Base-by-base conservation (phyloP, 2,797 vertebrate species). In the Choloepus didactylus region DNA sequence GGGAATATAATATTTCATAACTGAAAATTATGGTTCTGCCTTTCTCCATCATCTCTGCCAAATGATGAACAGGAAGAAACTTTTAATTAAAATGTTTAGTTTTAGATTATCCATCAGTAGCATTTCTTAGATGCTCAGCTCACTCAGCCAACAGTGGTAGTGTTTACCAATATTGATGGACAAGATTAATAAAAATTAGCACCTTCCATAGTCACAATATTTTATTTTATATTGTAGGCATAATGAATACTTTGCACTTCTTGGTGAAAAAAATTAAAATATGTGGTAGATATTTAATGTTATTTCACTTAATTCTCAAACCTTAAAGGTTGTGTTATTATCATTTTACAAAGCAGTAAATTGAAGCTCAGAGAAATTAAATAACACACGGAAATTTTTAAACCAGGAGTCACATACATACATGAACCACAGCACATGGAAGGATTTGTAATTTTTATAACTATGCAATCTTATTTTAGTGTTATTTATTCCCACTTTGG, bases 361-460 rank as follows among this genome's bases (percentile, higher is more conserved):
- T 4, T 46, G 46, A 84, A 94, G 15, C 62, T 93, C 18, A 80
- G 54, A 79, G 11, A 95, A 67, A 3, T 81, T 77, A 91, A 92
- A 56, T 62, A 27, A 77, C 5, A 49, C 1, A 10, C 21, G n/a
- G 46, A 14, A 76, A 76, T 51, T 18, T 82, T 87, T 64, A 81
- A 93, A 44, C n/a, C 3, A 79, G 25, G 2, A 75, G n/a, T 80
- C 25, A 89, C 54, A 87, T n/a, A 23, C 0, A 23, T 54, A 49
- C 44, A 44, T 56, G 18, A 92, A 85, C 76, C 59, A 80, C 60
- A 27, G 44, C 44, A 75, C 79, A 85, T 87, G 16, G 49, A 88
- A 89, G 64, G 19, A 88, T 75, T 41, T 49, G 1, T 93, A 80
- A 2, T 29, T 90, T 92, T 84, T 54, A 87, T 81, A 80, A 51